Conservation (phyloP, 2,888 invertebrate species). For the Drosophila bunnanda region DNA sequence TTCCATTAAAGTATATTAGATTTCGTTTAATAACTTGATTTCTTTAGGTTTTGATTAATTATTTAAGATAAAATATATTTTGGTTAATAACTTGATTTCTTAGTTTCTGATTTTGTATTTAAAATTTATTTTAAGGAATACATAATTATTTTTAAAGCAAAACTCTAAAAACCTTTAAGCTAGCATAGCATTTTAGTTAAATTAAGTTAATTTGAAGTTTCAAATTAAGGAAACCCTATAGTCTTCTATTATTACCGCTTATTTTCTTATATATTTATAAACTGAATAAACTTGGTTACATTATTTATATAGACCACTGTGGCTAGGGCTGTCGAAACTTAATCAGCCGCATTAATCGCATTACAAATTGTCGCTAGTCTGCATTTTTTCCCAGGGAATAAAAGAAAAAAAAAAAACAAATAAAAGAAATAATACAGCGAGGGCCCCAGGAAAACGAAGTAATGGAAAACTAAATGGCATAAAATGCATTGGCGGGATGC, state of each 20-base stretch:
- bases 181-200: not conserved
- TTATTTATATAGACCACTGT: not conserved
- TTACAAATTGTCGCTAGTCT: conserved; percentile 73
- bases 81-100: too few species aligned
- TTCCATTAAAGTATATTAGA: too few species aligned
- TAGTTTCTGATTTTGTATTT: too few species aligned
- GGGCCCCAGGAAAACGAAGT: conserved; percentile 30
- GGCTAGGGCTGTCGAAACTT: conserved; percentile 46
- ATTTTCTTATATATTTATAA: not conserved
- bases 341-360: conserved; percentile 75
- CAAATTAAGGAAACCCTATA: too few species aligned
- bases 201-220: too few species aligned
- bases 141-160: not conserved
- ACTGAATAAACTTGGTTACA: too few species aligned
- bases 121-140: not conserved
- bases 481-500: conserved; percentile 68
- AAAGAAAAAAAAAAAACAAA: not conserved
- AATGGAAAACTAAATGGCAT: conserved; percentile 67
- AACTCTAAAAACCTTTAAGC: not conserved
- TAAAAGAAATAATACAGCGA: not conserved
- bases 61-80: too few species aligned
- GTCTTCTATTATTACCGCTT: too few species aligned
- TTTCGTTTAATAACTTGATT: too few species aligned
- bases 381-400: conserved; percentile 56
- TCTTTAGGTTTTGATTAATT: too few species aligned